Base-by-base conservation (phyloP, 2,888 invertebrate genomes). In the Limenitis camilla region DNA sequence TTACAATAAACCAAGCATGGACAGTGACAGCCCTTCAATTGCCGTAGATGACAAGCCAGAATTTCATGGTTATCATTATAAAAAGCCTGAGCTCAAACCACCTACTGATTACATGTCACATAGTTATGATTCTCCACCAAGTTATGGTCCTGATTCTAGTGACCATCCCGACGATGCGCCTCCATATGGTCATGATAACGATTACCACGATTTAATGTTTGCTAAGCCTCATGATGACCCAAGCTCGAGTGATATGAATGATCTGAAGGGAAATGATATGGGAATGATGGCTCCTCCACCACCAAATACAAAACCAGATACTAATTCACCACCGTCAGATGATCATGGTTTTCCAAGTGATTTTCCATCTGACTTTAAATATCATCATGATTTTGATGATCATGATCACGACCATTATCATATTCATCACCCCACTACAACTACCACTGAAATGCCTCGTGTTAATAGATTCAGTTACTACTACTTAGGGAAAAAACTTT, bases 391-490 rank as follows among this genome's bases (percentile, higher is more conserved):
- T 51, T 84, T 88, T n/a, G 85, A 82, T 35, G 72, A 82, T 51
- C 66, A 72, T 10, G 65, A 72, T 35, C 72, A 81, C 56, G 70
- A 83, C 50, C 74, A 88, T 52, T 72, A 82, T 55, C 72, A 80
- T 49, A 72, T 80, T 27, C 75, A 76, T 28, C 73, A 73, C 9
- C 71, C 82, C 1, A 75, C 81, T 52, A 72, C 88, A 1, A 79
- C 82, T 0, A 81, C 88, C 2, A 81, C 81, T 1, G 89, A 90
- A 70, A 88, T 81, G 66, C 88, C 90, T 61, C 83, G 90, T 71
- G 90, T 90, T 6, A 90, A 89, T 66, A 88, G 81, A 71, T 92
- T 91, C 81, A 92, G 92, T 69, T 93, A 93, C 72, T 93, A 93
- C 67, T 93, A 91, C 67, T 85, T 93, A 55, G 93, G 93, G 3